Percentiles rank a stretch among this genome's conserved stretches.
Conservation (phyloP, 1,140 invertebrate genomes). For the Andrena cerasifolii region DNA sequence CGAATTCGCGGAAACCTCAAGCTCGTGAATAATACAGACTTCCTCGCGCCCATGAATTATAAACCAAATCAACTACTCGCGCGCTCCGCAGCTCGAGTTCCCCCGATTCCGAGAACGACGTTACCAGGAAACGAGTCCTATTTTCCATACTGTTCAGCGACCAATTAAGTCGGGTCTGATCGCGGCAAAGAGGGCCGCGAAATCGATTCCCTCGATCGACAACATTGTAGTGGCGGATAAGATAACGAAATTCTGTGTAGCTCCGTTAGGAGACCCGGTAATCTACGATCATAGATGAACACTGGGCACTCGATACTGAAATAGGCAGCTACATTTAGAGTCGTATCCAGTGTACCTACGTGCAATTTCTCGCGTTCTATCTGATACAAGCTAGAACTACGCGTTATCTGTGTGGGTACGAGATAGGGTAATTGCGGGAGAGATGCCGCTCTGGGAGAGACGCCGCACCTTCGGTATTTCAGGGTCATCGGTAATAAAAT, state of each 20-base stretch:
- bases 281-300: neutral
- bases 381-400: too few species aligned
- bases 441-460: too few species aligned
- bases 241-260: neutral
- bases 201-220: slow-evolving; percentile 2
- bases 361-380: too few species aligned
- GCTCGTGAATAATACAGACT: neutral
- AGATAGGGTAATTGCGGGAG: too few species aligned
- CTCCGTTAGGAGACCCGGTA: neutral
- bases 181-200: neutral
- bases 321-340: too few species aligned
- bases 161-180: neutral
- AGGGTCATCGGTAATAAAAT: too few species aligned
- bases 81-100: neutral
- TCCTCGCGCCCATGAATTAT: neutral
- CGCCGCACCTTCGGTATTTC: too few species aligned
- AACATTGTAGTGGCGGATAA: slow-evolving; percentile 12
- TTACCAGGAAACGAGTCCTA: neutral
- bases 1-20: neutral
- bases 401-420: too few species aligned
- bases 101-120: neutral
- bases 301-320: too few species aligned
- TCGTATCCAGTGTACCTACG: too few species aligned
- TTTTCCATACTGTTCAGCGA: neutral
- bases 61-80: neutral